These are phyloP conservation scores for Paradisaea rubra DNA, from an alignment of 2,113 vertebrate genomes.

Conservation along the genomic window DNA sequence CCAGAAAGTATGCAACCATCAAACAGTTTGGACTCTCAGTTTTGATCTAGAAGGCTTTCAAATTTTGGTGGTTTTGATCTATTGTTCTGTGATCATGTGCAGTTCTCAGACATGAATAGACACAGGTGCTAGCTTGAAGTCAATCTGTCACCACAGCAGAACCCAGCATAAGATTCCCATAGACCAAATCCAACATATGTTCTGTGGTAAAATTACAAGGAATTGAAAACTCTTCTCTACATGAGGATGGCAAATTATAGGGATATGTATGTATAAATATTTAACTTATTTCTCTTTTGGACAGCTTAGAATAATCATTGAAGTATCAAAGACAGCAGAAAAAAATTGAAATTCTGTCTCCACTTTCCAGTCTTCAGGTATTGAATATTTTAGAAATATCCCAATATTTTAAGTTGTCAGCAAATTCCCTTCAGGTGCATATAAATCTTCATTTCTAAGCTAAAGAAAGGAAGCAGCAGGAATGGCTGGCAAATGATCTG, in stretches of 20 bases:
- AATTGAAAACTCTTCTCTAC: neutral
- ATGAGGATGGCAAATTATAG: neutral
- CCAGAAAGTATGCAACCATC: neutral
- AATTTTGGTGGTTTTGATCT: neutral
- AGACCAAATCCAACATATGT: neutral
- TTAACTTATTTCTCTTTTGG: neutral
- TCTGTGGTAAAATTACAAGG: neutral
- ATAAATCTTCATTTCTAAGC: conserved; percentile 3
- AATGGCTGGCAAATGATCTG: neutral
- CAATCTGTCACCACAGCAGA: neutral
- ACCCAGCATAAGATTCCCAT: neutral
- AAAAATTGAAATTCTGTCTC: neutral
- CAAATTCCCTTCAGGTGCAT: neutral
- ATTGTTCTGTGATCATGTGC: neutral
- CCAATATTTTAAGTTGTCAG: neutral
- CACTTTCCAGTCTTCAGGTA: neutral
- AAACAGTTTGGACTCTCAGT: neutral
- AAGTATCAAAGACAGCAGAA: neutral
- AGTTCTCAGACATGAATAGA: neutral
- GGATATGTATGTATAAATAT: neutral
- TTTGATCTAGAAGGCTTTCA: neutral
- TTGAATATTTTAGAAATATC: neutral
- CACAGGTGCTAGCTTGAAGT: neutral
- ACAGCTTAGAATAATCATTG: neutral
- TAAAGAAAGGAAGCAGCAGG: neutral